Evolutionary conservation across 2,888 invertebrate genomes (phyloP).

Genomic region (Hypena proboscidalis): DNA sequence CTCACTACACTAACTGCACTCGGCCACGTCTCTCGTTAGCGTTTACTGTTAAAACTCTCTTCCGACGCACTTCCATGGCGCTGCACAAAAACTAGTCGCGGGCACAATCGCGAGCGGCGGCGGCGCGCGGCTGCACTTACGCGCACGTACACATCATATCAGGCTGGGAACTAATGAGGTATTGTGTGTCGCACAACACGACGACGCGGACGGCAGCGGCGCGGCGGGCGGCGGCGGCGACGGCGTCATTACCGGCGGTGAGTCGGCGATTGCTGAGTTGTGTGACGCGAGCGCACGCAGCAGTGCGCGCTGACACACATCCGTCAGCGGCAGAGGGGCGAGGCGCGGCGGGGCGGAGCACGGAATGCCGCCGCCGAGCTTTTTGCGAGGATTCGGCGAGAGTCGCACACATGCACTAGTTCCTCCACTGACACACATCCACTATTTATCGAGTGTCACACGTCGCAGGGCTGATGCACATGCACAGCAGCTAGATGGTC

Average conservation of each 20-base stretch:
- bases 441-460: neutral
- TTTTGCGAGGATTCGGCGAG: constrained; percentile 25
- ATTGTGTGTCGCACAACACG: constrained; percentile 12
- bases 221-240: constrained; percentile 1
- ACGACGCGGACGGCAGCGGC: neutral
- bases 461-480: too few species aligned
- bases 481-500: too few species aligned
- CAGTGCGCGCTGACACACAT: constrained; percentile 5
- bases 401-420: constrained; percentile 5
- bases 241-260: constrained; percentile 53
- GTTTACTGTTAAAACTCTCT: constrained; percentile 4
- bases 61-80: constrained; percentile 5
- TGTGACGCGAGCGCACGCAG: constrained; percentile 1
- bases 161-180: constrained; percentile 21
- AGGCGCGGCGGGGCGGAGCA: constrained; percentile 8
- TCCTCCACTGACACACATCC: constrained; percentile 23
- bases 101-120: neutral
- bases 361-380: constrained; percentile 26
- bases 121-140: constrained; percentile 4
- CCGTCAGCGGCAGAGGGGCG: neutral
- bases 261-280: constrained; percentile 39
- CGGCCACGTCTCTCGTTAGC: neutral
- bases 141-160: constrained; percentile 10
- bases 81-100: constrained; percentile 3
- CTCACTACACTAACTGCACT: constrained; percentile 2